These are phyloP conservation scores for Trematomus loennbergii DNA, from an alignment of 2,113 vertebrate genomes.

Conservation along the genomic window DNA sequence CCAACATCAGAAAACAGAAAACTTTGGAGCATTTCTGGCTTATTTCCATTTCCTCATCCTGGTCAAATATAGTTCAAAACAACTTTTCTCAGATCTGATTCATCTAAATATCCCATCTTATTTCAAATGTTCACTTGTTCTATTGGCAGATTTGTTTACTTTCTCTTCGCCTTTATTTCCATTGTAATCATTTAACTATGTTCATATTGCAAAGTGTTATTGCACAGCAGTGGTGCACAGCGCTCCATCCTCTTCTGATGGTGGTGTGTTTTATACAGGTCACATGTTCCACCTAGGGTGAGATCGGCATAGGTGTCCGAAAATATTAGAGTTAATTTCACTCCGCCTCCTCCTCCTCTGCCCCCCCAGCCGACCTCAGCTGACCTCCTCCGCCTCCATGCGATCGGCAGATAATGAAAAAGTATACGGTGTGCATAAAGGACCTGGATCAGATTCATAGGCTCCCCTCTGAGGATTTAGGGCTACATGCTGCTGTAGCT, in stretches of 20 bases:
- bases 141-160: too few species aligned
- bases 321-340: conserved; percentile 21
- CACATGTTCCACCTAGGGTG: conserved; percentile 6
- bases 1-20: too few species aligned
- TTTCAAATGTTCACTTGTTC: too few species aligned
- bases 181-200: too few species aligned
- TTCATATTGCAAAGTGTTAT: too few species aligned
- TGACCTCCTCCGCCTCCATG: background rate
- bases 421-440: background rate
- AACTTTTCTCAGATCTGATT: too few species aligned
- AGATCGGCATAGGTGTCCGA: conserved; percentile 33
- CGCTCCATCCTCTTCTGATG: conserved; percentile 16
- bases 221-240: background rate
- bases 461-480: background rate
- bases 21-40: too few species aligned
- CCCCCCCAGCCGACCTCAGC: background rate
- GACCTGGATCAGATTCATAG: conserved; percentile 4
- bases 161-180: too few species aligned
- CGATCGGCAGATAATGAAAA: conserved; percentile 38
- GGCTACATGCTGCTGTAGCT: background rate
- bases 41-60: too few species aligned
- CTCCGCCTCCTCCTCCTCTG: background rate
- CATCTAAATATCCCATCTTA: too few species aligned
- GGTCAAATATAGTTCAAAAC: too few species aligned
- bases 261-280: background rate